Conservation (phyloP, 2,888 invertebrate species). For the Axea sp. region DNA sequence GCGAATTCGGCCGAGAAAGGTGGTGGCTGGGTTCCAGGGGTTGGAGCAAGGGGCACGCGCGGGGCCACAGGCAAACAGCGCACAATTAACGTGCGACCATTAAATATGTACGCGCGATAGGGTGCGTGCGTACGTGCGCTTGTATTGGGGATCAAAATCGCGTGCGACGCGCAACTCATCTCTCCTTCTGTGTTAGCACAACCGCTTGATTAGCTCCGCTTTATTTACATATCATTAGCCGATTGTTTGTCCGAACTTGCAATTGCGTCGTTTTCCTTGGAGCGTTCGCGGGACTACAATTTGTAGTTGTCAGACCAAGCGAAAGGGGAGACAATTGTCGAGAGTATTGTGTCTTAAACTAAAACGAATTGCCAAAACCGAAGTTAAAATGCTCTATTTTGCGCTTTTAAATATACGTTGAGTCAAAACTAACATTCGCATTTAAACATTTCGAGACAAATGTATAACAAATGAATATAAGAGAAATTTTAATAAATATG, state of each 20-base stretch:
- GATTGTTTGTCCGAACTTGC: slow-evolving; percentile 76
- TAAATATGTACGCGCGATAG: slow-evolving; percentile 75
- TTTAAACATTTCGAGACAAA: no score
- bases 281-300: slow-evolving; percentile 17
- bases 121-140: slow-evolving; percentile 66
- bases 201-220: slow-evolving; percentile 78
- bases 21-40: slow-evolving; percentile 49
- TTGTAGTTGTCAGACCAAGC: not conserved
- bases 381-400: no score
- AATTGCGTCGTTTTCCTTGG: slow-evolving; percentile 66
- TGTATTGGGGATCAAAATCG: slow-evolving; percentile 74
- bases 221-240: slow-evolving; percentile 79
- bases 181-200: slow-evolving; percentile 77
- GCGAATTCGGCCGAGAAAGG: slow-evolving; percentile 66
- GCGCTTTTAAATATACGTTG: no score
- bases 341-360: slow-evolving; percentile 1
- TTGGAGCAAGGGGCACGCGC: slow-evolving; percentile 65
- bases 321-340: slow-evolving; percentile 2
- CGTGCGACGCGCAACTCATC: slow-evolving; percentile 69
- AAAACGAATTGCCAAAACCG: no score
- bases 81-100: slow-evolving; percentile 77
- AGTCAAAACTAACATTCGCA: no score
- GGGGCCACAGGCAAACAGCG: slow-evolving; percentile 73
- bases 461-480: no score
- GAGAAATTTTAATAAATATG: no score